These are phyloP conservation scores for Empis stercorea DNA, from an alignment of 2,888 invertebrate species.

Conservation along the genomic window DNA sequence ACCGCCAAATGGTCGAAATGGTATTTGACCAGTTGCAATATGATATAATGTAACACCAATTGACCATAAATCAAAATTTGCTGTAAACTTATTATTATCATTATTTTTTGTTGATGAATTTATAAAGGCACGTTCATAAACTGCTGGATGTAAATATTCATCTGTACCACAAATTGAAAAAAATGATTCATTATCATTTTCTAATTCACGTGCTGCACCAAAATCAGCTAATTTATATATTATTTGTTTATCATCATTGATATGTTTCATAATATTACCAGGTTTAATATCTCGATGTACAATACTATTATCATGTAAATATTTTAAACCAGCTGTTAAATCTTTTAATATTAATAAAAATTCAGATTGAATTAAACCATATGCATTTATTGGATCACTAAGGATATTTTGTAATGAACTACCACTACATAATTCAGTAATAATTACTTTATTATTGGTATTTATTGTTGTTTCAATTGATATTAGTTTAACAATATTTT, in stretches of 20 bases:
- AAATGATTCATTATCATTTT: slow-evolving; percentile 67
- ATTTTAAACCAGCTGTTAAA: slow-evolving; percentile 81
- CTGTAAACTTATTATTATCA: slow-evolving; percentile 73
- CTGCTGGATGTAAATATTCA: slow-evolving; percentile 86
- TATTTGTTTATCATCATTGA: slow-evolving; percentile 64
- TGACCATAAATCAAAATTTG: slow-evolving; percentile 86
- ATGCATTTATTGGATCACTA: slow-evolving; percentile 84
- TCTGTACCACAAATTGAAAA: slow-evolving; percentile 87
- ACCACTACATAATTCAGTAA: slow-evolving; percentile 86
- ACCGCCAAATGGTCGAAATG: slow-evolving; percentile 83
- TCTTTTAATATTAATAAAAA: slow-evolving; percentile 75
- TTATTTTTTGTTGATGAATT: slow-evolving; percentile 57
- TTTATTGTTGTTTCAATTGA: slow-evolving; percentile 88
- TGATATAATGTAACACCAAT: slow-evolving; percentile 86
- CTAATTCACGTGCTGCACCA: slow-evolving; percentile 80
- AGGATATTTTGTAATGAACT: slow-evolving; percentile 80
- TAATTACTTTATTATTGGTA: slow-evolving; percentile 64
- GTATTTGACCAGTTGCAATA: slow-evolving; percentile 81
- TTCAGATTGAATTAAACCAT: slow-evolving; percentile 75
- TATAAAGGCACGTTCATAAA: slow-evolving; percentile 82
- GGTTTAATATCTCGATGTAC: slow-evolving; percentile 88
- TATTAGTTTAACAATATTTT: slow-evolving; percentile 80
- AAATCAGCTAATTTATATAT: slow-evolving; percentile 71
- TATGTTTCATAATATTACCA: slow-evolving; percentile 88
- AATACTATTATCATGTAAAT: slow-evolving; percentile 74